Conservation (phyloP, 2,888 invertebrate species). For the Lepidonotus clava region DNA sequence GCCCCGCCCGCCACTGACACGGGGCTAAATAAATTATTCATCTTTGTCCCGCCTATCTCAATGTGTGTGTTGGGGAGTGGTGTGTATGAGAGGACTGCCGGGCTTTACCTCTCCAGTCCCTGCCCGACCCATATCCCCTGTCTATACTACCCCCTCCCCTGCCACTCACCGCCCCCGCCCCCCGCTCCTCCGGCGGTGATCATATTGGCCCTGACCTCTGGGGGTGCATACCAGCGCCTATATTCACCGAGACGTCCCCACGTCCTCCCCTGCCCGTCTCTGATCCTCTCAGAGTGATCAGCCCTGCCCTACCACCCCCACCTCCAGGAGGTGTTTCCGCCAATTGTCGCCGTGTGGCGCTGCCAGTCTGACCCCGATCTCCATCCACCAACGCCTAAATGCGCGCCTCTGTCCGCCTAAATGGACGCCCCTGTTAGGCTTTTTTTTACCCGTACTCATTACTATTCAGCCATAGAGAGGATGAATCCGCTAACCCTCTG, state of each 20-base stretch:
- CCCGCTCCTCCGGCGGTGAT: background rate
- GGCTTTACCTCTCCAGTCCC: background rate
- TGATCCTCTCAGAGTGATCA: constrained; percentile 13
- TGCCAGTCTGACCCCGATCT: background rate
- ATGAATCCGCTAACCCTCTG: background rate
- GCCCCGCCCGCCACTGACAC: background rate
- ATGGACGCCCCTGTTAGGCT: background rate
- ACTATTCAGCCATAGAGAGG: background rate
- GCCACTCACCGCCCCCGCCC: background rate
- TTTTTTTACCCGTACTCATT: background rate
- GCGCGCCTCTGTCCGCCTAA: no score
- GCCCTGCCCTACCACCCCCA: background rate
- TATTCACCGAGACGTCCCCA: no score
- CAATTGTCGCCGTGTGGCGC: background rate
- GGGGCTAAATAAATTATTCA: constrained; percentile 33
- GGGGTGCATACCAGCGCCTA: background rate
- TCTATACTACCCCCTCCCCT: background rate
- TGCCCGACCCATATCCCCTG: background rate
- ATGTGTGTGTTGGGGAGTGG: background rate
- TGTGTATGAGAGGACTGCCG: background rate
- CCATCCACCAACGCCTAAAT: no score
- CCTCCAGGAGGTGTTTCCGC: background rate
- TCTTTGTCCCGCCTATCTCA: background rate
- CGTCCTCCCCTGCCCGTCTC: background rate
- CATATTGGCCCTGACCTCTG: background rate